Evolutionary conservation across 2,113 vertebrate genomes (phyloP), one percentile per base, ranked within the genome.

Genomic region (Entomyzon cyanotis): DNA sequence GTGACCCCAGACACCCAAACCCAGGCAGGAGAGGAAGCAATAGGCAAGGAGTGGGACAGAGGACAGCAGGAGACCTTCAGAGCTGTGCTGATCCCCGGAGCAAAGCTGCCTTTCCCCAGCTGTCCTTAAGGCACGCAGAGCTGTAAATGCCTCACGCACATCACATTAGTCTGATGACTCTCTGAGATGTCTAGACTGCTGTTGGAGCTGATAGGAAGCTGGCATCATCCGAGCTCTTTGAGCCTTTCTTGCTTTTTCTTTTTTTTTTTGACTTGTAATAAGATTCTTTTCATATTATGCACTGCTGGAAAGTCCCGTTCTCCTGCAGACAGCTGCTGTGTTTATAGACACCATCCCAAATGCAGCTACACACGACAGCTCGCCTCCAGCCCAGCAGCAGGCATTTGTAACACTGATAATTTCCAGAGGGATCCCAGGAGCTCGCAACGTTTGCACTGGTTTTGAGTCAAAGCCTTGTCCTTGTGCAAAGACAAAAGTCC

Each of bases 231-330:
- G 2, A 90, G 91, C 56, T 76, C 86, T 71, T 92, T 70, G 85
- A 89, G 78, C 52, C 15, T 79, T 82, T 41, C 63, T 84, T 73
- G 63, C n/a, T 30, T 70, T 50, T 52, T 42, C 16, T n/a, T 85
- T 55, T 76, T 67, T 76, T 67, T 77, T 78, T 79, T n/a, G 70
- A 71, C 39, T 78, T 28, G 39, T 41, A 95, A 77, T 91, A 93
- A 94, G 93, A 96, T 95, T 94, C 95, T 95, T 97, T 96, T 93
- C 71, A 83, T 87, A 89, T 94, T 96, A 63, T 88, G 89, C 88
- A 74, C 92, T 96, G 79, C 93, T 95, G 95, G 92, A 92, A 96
- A 96, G 92, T 31, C 91, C 95, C 68, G 9, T 93, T 85, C 1
- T 77, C 91, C 86, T 35, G 91, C 89, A 92, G 90, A 96, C 93